A percentile compares a stretch with the other conserved stretches of the same genome.
These are phyloP conservation scores for Caenorhabditis sp. DNA, from an alignment of 2,888 invertebrate genomes.

Conservation along the genomic window DNA sequence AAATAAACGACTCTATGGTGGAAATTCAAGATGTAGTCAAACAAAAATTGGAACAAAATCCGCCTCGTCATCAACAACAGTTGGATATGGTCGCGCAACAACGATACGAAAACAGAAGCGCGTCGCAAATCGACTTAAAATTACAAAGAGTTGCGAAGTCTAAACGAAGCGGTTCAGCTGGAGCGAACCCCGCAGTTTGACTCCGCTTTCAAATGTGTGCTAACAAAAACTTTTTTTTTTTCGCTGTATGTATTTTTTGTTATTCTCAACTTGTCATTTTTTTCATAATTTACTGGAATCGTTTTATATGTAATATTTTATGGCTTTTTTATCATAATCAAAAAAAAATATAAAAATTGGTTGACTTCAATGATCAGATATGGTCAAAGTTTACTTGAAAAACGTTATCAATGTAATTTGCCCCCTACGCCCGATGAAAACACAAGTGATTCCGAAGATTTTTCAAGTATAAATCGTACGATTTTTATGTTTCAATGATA, in stretches of 20 bases:
- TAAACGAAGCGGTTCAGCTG: slow-evolving; percentile 16
- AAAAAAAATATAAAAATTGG: neutral
- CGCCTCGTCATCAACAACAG: neutral
- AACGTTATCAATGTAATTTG: neutral
- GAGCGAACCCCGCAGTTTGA: slow-evolving; percentile 1
- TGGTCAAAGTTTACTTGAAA: neutral
- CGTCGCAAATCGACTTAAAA: slow-evolving; percentile 37
- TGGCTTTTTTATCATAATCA: neutral
- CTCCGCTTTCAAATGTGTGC: neutral
- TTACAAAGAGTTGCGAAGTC: slow-evolving; percentile 37
- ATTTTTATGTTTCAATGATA: neutral
- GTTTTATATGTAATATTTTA: neutral
- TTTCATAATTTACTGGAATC: neutral
- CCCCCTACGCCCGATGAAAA: neutral
- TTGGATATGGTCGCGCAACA: slow-evolving; percentile 13
- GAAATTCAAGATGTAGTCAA: neutral
- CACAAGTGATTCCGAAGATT: neutral
- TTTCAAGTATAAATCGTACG: neutral
- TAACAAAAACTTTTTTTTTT: neutral
- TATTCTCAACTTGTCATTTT: neutral
- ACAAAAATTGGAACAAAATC: neutral
- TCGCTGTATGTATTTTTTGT: neutral
- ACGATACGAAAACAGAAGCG: slow-evolving; percentile 35
- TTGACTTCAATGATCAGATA: neutral
- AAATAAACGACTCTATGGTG: neutral